Evolutionary conservation across 2,888 invertebrate genomes (phyloP), one percentile per base, ranked within the genome.

Genomic region (Watsonalla binaria): DNA sequence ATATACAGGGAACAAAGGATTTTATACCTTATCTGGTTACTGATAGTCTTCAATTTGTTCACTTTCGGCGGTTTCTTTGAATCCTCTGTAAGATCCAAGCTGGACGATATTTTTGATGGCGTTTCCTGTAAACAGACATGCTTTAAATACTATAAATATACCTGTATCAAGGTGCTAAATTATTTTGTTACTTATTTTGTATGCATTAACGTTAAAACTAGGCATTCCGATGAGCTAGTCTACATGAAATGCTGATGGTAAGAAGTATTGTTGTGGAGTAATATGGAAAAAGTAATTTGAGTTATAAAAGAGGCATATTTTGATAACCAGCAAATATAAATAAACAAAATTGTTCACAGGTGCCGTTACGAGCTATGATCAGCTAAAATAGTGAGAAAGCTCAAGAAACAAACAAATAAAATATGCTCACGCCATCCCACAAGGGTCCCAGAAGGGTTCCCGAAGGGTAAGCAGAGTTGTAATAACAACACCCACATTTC

Each of bases 1-100:
- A 45, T 2, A 37, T 37, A 5, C 8, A 37, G 37, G 37, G 5
- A 24, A 24, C 24, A 24, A 24, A 2, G 24, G 45, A 52, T 56
- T 33, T 42, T 35, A 15, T 83, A 95, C 95, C 95, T 93, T 78
- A 95, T 95, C 86, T 95, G 95, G 82, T 95, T 94, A 69, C 95
- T 94, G 67, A 95, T 95, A 34, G 95, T 94, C 67, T 93, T 90
- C 68, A 95, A 81, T 64, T 94, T 92, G 81, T 93, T 94, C 56
- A 95, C 90, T 90, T 95, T 95, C 48, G 84, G 79, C 52, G 92
- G 92, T 74, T 91, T 92, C 57, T 88, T 78, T 6, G 91, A 81
- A 64, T 93, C 93, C 70, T 92, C 92, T 2, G 90, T 86, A 52
- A 92, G 80, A 63, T 92, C 90, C 62, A 92, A 79, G 71, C 92